Conservation (phyloP, 2,797 vertebrate species). For the Clarias fuscus region DNA sequence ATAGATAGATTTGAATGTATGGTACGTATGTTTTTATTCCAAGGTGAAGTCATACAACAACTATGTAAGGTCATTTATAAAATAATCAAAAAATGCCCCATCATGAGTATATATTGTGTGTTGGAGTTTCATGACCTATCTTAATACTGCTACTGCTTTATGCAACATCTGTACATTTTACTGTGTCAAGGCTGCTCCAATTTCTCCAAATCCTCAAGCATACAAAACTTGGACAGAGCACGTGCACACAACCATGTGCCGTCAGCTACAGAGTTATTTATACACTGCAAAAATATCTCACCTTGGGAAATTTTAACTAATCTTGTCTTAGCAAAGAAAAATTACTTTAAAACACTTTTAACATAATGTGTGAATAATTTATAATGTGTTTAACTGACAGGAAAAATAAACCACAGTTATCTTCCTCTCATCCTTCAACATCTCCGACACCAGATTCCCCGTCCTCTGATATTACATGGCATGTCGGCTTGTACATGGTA, state of each 20-base stretch:
- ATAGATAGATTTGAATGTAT: background rate
- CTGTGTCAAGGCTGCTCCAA: background rate
- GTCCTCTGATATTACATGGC: too few species aligned
- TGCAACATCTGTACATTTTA: background rate
- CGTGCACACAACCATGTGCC: background rate
- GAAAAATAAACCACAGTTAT: too few species aligned
- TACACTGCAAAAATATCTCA: background rate
- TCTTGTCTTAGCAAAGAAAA: background rate
- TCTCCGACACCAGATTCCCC: too few species aligned
- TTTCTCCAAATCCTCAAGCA: background rate
- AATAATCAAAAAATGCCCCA: background rate
- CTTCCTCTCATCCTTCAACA: too few species aligned
- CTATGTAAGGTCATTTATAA: background rate
- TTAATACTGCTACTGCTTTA: background rate
- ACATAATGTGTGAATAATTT: too few species aligned
- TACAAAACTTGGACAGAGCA: background rate
- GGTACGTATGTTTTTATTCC: background rate
- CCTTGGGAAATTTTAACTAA: background rate
- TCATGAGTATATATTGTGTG: background rate
- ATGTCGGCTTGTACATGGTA: too few species aligned
- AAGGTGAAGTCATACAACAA: background rate
- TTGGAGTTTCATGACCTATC: background rate
- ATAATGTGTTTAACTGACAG: too few species aligned
- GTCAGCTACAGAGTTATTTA: background rate
- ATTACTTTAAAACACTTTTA: background rate